phyloP scores from a whole-genome alignment of 2,888 invertebrate genomes.

The Hydriomena furcata region DNA sequence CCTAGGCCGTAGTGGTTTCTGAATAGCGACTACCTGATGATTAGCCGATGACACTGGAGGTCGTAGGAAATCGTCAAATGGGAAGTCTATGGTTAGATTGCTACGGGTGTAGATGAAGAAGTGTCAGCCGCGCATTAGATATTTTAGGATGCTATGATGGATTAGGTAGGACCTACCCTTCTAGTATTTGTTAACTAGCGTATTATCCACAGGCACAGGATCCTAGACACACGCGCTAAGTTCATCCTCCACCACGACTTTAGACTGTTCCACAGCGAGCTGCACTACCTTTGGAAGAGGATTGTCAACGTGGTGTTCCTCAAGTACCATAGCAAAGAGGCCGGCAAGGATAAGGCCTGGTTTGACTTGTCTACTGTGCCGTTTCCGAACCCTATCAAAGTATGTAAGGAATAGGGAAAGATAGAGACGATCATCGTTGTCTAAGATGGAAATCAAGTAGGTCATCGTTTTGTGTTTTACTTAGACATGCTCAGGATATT shows the following conservation, averaged over 20 bases:
- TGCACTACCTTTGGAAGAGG: constrained; percentile 90
- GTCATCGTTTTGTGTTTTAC: too few species aligned
- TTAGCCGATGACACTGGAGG: too few species aligned
- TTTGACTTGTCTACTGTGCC: constrained; percentile 89
- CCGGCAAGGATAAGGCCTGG: constrained; percentile 76
- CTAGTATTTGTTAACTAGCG: neutral
- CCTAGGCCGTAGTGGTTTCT: too few species aligned
- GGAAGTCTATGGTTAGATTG: too few species aligned
- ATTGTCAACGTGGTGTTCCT: constrained; percentile 90
- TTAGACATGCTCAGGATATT: too few species aligned
- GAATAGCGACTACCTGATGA: too few species aligned
- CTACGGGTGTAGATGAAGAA: too few species aligned
- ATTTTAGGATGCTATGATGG: too few species aligned
- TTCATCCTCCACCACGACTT: constrained; percentile 88
- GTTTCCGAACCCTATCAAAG: constrained; percentile 85
- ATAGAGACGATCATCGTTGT: too few species aligned
- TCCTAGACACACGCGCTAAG: constrained; percentile 87
- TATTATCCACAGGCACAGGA: constrained; percentile 79
- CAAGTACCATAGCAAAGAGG: constrained; percentile 74
- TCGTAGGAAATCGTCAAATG: too few species aligned
- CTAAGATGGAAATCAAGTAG: constrained; percentile 2
- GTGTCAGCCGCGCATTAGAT: too few species aligned
- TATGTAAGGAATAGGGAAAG: constrained; percentile 1
- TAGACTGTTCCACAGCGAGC: constrained; percentile 85
- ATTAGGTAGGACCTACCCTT: too few species aligned